Evolutionary conservation across 1,140 invertebrate genomes (phyloP), one percentile per base, ranked within the genome.

Genomic region (Lamellibrachia luymesi): DNA sequence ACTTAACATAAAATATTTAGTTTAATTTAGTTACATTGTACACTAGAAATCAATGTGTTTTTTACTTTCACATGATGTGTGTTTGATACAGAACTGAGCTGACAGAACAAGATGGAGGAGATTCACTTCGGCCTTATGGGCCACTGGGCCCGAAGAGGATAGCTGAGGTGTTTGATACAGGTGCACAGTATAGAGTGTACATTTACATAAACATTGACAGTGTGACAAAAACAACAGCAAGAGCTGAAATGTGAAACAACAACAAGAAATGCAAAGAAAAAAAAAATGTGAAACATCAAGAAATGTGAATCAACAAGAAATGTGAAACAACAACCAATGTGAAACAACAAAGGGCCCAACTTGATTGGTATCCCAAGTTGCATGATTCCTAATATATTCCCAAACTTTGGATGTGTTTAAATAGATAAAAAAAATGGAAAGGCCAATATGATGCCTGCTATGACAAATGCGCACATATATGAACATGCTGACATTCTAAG

Each of bases 261-360:
- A 91, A 91, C 17, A 91, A 50, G 6, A 91, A 91, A 91, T 91
- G 91, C 17, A n/a, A 91, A 50, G 27, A 90, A 90, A 22, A 27
- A 22, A 90, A 90, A 90, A 90, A 90, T 22, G 17, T 22, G 17
- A 90, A 27, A 91, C 27, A 91, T 25, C 27, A 91, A 51, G 51
- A 27, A 4, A 91, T 91, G 91, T 91, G 64, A 80, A 80, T 38
- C 38, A 80, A 56, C 52, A 8, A 80, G 64, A 80, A 80, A 80
- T 22, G 17, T 22, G 17, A 80, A 13, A 17, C 64, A 80, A 56
- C 52, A 56, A 56, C 52, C 6, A 80, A 80, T 2, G 25, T 4
- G 64, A 80, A 80, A 17, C 13, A 80, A 22, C 25, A 22, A 80
- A 22, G 64, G 64, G 64, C 64, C 64, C 64, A 80, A 80, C 4